phyloP scores from a whole-genome alignment of 2,797 vertebrate species.

The Balearica regulorum region DNA sequence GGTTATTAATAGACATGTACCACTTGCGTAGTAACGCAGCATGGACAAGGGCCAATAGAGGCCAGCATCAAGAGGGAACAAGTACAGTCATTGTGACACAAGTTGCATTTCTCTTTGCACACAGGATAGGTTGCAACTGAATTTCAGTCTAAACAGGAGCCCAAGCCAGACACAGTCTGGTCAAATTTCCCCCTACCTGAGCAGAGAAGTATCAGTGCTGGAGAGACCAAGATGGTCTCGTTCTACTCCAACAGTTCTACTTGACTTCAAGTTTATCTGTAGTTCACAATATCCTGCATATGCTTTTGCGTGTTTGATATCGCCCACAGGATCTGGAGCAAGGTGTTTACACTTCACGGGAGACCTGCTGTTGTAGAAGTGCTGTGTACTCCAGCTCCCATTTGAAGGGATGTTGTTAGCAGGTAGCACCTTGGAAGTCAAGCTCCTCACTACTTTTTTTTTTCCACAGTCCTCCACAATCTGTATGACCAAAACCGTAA shows the following conservation, averaged over 20 bases:
- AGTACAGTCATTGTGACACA: background rate
- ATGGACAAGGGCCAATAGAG: background rate
- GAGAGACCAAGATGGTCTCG: background rate
- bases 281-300: background rate
- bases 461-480: accelerated
- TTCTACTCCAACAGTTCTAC: background rate
- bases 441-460: background rate
- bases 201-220: background rate
- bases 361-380: background rate
- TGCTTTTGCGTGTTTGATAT: background rate
- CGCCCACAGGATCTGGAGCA: background rate
- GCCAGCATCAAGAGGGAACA: background rate
- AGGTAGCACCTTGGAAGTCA: background rate
- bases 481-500: background rate
- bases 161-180: background rate
- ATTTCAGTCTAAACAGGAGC: background rate
- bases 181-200: accelerated
- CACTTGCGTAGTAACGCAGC: background rate
- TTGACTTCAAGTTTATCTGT: background rate
- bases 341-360: accelerated
- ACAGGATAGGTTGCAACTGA: background rate
- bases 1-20: background rate
- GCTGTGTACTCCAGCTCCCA: background rate
- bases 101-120: background rate
- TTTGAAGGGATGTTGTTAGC: background rate